phyloP scores from a whole-genome alignment of 1,140 invertebrate genomes.

The Aphaenogaster floridana region DNA sequence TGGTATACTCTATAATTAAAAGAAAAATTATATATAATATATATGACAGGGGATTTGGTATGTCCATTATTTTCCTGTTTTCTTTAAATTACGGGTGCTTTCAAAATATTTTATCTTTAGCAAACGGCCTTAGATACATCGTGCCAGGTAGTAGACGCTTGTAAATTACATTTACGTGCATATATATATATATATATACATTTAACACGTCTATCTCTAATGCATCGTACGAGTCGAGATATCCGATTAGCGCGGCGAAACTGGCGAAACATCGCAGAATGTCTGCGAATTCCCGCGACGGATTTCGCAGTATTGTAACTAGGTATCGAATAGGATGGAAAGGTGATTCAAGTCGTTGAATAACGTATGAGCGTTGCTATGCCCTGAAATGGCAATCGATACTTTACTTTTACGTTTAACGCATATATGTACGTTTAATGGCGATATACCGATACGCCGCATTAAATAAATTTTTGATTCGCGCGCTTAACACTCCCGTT shows the following conservation, averaged over 20 bases:
- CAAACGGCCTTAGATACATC: background rate
- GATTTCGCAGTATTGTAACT: conserved; percentile 13
- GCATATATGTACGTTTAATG: background rate
- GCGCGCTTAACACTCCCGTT: background rate
- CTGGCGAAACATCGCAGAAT: conserved; percentile 22
- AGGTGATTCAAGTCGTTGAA: conserved; percentile 25
- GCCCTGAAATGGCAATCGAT: conserved; percentile 25
- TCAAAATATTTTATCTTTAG: background rate
- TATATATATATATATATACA: background rate
- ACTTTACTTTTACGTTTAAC: background rate
- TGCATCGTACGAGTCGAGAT: conserved; percentile 26
- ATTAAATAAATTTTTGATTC: conserved; percentile 8
- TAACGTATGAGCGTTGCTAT: conserved; percentile 4
- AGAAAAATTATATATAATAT: background rate
- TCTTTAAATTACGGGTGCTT: background rate
- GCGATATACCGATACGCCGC: too few species aligned
- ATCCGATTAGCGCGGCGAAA: conserved; percentile 46
- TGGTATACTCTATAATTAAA: background rate
- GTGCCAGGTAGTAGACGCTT: background rate
- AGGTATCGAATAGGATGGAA: conserved; percentile 8
- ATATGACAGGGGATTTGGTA: background rate
- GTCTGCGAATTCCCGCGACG: conserved; percentile 28
- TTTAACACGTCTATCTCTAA: conserved; percentile 42
- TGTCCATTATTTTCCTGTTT: background rate
- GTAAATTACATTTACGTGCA: conserved; percentile 35